Evolutionary conservation across 2,888 invertebrate genomes (phyloP).

Genomic region (Villa cingulata): DNA sequence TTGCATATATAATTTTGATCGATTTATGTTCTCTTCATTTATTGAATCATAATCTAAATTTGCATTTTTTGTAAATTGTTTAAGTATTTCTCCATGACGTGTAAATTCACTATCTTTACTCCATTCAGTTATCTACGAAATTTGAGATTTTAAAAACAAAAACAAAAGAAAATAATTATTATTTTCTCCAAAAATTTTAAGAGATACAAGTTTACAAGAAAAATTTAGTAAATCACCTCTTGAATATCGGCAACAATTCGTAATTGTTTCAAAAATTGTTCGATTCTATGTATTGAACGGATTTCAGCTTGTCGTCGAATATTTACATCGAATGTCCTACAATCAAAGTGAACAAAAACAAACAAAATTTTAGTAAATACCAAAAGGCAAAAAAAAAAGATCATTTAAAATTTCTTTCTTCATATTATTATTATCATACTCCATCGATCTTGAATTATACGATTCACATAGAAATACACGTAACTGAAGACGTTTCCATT

Average conservation of each 20-base stretch:
- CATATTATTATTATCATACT: neutral
- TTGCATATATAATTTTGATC: conserved; percentile 38
- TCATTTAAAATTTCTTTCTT: neutral
- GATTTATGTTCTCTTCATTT: conserved; percentile 37
- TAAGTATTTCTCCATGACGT: conserved; percentile 30
- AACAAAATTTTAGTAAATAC: neutral
- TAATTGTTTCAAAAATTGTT: conserved; percentile 63
- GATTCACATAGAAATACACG: conserved; percentile 73
- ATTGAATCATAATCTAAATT: conserved; percentile 25
- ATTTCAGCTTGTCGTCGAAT: conserved; percentile 25
- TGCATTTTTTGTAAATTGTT: conserved; percentile 30
- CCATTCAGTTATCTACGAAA: conserved; percentile 45
- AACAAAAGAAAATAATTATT: too few species aligned
- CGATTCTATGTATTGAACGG: conserved; percentile 38
- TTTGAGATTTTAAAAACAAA: too few species aligned
- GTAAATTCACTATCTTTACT: conserved; percentile 41
- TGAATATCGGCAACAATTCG: conserved; percentile 67
- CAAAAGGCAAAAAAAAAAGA: neutral
- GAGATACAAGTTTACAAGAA: too few species aligned
- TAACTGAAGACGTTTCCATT: conserved; percentile 76
- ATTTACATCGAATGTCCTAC: conserved; percentile 28
- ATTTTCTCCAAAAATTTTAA: too few species aligned
- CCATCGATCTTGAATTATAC: conserved; percentile 19
- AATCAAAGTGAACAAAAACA: neutral
- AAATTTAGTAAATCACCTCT: too few species aligned